Base-by-base conservation (phyloP, 30 jellyfish, hydroid and myxozoan species). In the Cassiopea andromeda region DNA sequence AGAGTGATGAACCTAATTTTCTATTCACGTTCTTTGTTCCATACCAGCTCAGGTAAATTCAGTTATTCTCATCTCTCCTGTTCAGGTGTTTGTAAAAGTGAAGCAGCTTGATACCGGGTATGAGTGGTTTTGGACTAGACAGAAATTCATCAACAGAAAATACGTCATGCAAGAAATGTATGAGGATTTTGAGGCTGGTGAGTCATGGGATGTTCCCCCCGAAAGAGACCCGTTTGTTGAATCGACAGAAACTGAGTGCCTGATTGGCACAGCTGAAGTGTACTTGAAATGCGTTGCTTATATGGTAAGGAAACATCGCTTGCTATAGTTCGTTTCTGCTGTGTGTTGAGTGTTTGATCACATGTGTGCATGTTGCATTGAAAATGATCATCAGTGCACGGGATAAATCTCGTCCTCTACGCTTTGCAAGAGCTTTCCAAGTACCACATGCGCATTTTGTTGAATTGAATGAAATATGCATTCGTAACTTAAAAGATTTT, bases 121-220 rank as follows among this genome's bases (percentile, higher is more conserved):
- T 50, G 90, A 75, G 48, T 92, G 96, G 96, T 81, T 86, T 14
- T 92, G 98, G 98, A 87, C 91, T 10, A 74, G 92, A 68, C 92
- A 85, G 87, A 92, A 92, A 57, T 92, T 92, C 82, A 74, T 92
- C 73, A 92, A 87, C 83, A 68, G 98, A 45, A 92, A 92, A 87
- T 92, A 92, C 78, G 93, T 81, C 77, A 92, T 92, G 98, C 95
- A 86, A 60, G 98, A 92, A 67, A 92, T 92, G 98, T 92, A 83
- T 47, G 98, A 92, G 68, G 98, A 92, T 77, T 92, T 86, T 66
- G 89, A 85, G 59, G 94, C 71, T 15, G 96, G 94, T 0, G 98
- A 73, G 18, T 92, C 89, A 1, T 92, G 98, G 98, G 88, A 92
- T 58, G 96, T 92, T 17, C 98, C 98, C 1, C 90, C 91, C 7